Evolutionary conservation across 2,797 vertebrate species (phyloP).

Genomic region (Loriculus beryllinus): DNA sequence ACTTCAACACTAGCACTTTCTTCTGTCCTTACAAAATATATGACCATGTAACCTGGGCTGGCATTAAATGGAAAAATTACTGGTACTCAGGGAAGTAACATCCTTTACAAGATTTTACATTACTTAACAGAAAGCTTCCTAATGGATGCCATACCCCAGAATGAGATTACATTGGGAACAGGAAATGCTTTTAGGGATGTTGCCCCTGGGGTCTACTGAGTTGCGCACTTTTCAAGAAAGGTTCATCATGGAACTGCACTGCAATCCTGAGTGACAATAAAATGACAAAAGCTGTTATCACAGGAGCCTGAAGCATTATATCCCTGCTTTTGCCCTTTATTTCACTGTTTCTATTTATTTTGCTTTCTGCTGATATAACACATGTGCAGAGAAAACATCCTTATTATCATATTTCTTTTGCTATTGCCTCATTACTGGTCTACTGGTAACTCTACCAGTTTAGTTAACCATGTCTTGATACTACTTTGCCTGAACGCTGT

Average conservation of each 20-base stretch:
- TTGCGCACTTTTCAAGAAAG: neutral
- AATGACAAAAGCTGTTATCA: neutral
- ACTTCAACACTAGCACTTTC: neutral
- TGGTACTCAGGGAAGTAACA: neutral
- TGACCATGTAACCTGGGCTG: neutral
- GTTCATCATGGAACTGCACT: neutral
- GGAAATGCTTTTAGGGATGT: neutral
- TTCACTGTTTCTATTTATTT: neutral
- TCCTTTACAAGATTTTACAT: neutral
- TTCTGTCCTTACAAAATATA: neutral
- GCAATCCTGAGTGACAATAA: neutral
- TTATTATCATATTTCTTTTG: neutral
- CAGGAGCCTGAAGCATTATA: neutral
- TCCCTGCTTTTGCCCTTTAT: neutral
- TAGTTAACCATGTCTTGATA: neutral
- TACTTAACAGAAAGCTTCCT: neutral
- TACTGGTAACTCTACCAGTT: neutral
- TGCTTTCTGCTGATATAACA: neutral
- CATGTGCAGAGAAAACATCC: neutral
- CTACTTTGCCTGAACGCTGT: neutral
- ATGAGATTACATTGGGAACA: neutral
- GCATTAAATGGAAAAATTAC: neutral
- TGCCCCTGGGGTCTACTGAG: neutral
- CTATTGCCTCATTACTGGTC: neutral
- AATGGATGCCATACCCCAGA: neutral